Conservation (phyloP, 1,140 invertebrate genomes). For the Microplitis demolitor region DNA sequence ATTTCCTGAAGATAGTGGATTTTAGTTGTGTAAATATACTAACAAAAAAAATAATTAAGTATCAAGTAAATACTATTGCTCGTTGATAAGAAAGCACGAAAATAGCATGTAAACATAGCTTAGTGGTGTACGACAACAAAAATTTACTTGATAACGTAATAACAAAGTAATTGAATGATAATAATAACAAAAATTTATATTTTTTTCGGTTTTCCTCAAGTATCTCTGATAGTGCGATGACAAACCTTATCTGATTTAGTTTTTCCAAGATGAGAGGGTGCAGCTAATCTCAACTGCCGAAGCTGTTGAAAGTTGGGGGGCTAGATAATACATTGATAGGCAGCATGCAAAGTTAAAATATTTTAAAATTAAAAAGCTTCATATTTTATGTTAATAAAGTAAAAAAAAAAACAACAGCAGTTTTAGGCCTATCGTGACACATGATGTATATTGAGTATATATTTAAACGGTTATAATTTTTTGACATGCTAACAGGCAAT, state of each 20-base stretch:
- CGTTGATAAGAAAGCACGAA: not conserved
- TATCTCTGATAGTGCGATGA: conserved; percentile 28
- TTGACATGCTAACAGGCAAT: not conserved
- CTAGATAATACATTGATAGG: conserved; percentile 61
- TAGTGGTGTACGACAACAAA: not conserved
- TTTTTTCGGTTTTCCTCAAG: not conserved
- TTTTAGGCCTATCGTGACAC: not conserved
- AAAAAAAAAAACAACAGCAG: not conserved
- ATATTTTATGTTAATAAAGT: not conserved
- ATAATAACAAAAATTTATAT: not conserved
- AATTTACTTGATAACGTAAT: not conserved
- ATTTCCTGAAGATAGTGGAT: not conserved
- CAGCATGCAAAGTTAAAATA: conserved; percentile 62
- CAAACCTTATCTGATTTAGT: conserved; percentile 86
- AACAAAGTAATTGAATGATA: not conserved
- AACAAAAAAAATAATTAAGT: not conserved
- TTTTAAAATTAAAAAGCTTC: conserved; percentile 20
- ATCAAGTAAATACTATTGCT: not conserved
- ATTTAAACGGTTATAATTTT: too few relatives aligned
- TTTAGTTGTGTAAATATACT: not conserved
- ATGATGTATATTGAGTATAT: too few relatives aligned
- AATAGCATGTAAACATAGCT: conserved; percentile 19
- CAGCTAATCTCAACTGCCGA: conserved; percentile 77
- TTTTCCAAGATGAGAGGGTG: conserved; percentile 81
- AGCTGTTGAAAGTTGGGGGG: conserved; percentile 78